These are phyloP conservation scores for Danaus melanippus DNA, from an alignment of 1,140 invertebrate genomes.

Conservation along the genomic window DNA sequence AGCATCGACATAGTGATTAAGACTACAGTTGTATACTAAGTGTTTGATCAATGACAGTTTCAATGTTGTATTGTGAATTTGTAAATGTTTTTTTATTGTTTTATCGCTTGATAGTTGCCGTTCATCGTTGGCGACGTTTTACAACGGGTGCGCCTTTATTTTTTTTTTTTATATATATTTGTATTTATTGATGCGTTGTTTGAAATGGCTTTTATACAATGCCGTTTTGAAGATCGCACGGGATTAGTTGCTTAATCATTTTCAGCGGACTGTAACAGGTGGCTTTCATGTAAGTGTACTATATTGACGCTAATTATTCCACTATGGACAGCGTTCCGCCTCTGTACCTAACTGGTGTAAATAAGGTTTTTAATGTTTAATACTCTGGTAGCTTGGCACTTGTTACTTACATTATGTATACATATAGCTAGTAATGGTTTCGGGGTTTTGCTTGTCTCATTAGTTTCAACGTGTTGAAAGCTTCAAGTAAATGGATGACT, in stretches of 20 bases:
- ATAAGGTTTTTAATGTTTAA: too few relatives aligned
- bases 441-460: slow-evolving; percentile 28
- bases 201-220: slow-evolving; percentile 1
- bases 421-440: background rate
- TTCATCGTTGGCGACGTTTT: slow-evolving; percentile 2
- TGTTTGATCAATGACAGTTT: slow-evolving; percentile 41
- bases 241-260: too few relatives aligned
- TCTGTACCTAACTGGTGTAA: too few relatives aligned
- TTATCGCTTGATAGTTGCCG: slow-evolving; percentile 8
- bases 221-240: too few relatives aligned
- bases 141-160: slow-evolving; percentile 7
- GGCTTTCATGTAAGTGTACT: too few relatives aligned
- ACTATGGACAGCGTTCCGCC: too few relatives aligned
- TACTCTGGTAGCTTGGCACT: slow-evolving; percentile 22
- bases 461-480: slow-evolving; percentile 37
- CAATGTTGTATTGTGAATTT: slow-evolving; percentile 19
- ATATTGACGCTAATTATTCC: too few relatives aligned
- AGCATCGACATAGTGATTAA: slow-evolving; percentile 43
- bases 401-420: background rate
- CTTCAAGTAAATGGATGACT: slow-evolving; percentile 25
- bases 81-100: slow-evolving; percentile 15
- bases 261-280: too few relatives aligned
- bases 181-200: slow-evolving; percentile 19
- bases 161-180: slow-evolving; percentile 16
- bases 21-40: slow-evolving; percentile 62